Conservation (phyloP, 1,140 invertebrate genomes). For the Drosophila subobscura region DNA sequence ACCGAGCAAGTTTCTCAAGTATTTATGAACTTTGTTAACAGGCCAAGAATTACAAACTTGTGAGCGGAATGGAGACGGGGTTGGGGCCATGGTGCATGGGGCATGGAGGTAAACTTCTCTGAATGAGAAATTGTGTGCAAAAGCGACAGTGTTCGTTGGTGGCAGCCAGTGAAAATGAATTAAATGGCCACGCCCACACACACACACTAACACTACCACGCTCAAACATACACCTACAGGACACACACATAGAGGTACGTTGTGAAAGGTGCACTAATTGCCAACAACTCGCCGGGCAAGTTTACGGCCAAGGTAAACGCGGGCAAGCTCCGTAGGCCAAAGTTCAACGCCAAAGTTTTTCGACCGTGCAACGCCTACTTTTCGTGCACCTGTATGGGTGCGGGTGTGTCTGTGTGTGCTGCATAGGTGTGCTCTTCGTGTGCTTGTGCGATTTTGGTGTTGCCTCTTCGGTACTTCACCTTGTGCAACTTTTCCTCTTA, state of each 20-base stretch:
- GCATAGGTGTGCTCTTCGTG: neutral
- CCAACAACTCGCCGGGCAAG: constrained; percentile 72
- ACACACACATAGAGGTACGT: constrained; percentile 8
- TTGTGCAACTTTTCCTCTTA: constrained; percentile 67
- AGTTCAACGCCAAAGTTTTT: constrained; percentile 74
- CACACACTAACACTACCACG: constrained; percentile 1
- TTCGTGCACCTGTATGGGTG: constrained; percentile 8
- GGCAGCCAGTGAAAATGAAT: constrained; percentile 70
- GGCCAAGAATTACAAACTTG: constrained; percentile 81
- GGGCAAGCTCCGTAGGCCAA: constrained; percentile 61
- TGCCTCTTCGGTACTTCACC: constrained; percentile 15
- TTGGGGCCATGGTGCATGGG: too few species aligned
- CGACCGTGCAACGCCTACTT: constrained; percentile 67
- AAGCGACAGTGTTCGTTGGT: constrained; percentile 62
- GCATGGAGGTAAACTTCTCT: constrained; percentile 50
- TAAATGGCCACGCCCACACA: constrained; percentile 66
- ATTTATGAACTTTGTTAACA: constrained; percentile 82
- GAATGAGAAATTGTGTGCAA: constrained; percentile 81
- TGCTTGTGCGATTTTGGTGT: constrained; percentile 7
- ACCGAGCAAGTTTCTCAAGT: constrained; percentile 68
- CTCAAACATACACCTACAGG: too few species aligned
- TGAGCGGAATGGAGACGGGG: constrained; percentile 7
- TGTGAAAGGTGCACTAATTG: constrained; percentile 71
- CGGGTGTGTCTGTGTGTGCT: constrained; percentile 14
- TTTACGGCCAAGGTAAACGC: constrained; percentile 79